Evolutionary conservation across 2,113 vertebrate genomes (phyloP), one percentile per base, ranked within the genome.

Genomic region (Microtus richardsoni): DNA sequence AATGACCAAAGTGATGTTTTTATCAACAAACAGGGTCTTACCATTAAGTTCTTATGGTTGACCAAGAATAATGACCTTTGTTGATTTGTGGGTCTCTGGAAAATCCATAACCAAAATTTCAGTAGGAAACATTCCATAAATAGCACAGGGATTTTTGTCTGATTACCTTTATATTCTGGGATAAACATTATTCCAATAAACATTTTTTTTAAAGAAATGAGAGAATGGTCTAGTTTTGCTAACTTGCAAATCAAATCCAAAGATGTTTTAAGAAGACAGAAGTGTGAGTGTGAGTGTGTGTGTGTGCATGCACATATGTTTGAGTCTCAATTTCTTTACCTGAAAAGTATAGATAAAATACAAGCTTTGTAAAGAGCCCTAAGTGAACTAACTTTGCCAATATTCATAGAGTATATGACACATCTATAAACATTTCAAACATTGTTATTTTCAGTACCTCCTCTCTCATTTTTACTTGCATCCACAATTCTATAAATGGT

Each of bases 401-500:
- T 58, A 13, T 84, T 79, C 66, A 79, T 80, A 71, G 7, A 80
- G 17, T 86, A 9, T 16, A 83, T 88, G 64, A n/a, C 30, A 78
- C 33, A n/a, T 73, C 24, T 47, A 62, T 89, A 89, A 86, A 78
- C 54, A 79, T 93, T 87, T 73, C 39, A n/a, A 95, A 87, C 60
- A 64, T 75, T 95, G 39, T 52, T 84, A 75, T 79, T 92, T 89
- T 88, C 75, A 70, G 91, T 60, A 7, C 12, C 88, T 91, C 30
- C 60, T 84, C 30, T 71, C 10, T n/a, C 71, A 87, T 71, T 47
- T 64, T 85, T 24, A 19, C 79, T 89, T 44, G 6, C 16, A 36
- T 71, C 80, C 21, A 49, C 26, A 84, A 49, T 75, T 93, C 68
- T 84, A 24, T 89, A 68, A 88, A 36, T 95, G 13, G 19, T 70